Base-by-base conservation (phyloP, 1,140 invertebrate species). In the Micrasema longulum region DNA sequence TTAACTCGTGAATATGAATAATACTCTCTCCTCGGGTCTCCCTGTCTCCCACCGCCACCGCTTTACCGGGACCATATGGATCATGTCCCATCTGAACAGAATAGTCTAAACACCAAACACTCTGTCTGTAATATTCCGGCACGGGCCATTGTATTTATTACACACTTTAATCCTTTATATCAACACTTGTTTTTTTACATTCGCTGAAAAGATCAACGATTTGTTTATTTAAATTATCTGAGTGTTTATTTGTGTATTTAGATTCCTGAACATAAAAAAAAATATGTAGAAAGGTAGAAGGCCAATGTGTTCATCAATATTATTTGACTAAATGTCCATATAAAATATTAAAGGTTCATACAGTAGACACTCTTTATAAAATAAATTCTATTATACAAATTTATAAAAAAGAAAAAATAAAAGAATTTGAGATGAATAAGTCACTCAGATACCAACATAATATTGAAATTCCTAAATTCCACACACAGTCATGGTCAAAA, bases 51-150 rank as follows among this genome's bases (percentile, higher is more conserved):
- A n/a, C n/a, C n/a, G n/a, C n/a, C n/a, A n/a, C n/a, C n/a, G n/a
- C n/a, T n/a, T n/a, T n/a, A n/a, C n/a, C n/a, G n/a, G 48, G 57
- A 73, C 72, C 72, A 73, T 69, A 73, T 73, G 72, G 72, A 55
- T 20, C 67, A 14, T 26, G 23, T 73, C 72, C 36, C 57, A 47
- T 47, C 57, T 10, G 22, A 45, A 52, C 26, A 35, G 53, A 52
- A 35, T 63, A 73, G 60, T 73, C 66, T 66, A 73, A 73, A 73
- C 66, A 73, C 45, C 23, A 23, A 22, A n/a, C n/a, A n/a, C n/a
- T n/a, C n/a, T n/a, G n/a, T 63, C n/a, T n/a, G 11, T 43, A 26
- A 16, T 20, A 18, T n/a, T 23, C 16, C 22, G 26, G 48, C 60
- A 55, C 70, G 70, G 23, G 70, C 60, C 60, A 52, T 66, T 55